Evolutionary conservation across 37 sponge, comb jelly and placozoan genomes (phyloP).

Genomic region (Diacarnus erythraeanus): DNA sequence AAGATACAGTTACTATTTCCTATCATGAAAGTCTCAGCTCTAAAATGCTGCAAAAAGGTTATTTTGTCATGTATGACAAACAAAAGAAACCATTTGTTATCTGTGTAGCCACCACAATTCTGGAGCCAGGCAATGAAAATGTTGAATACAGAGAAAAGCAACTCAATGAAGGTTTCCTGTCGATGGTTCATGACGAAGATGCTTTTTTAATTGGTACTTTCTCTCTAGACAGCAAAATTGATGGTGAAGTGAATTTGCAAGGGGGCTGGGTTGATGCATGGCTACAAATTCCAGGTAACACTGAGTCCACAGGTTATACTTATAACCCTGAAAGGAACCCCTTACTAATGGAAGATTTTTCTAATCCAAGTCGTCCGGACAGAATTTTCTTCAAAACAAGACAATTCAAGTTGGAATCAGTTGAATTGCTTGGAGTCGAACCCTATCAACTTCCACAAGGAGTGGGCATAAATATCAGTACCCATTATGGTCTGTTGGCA

Average conservation of each 20-base stretch:
- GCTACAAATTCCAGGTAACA: constrained; percentile 34
- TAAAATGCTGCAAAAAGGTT: constrained; percentile 27
- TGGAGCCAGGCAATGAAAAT: constrained; percentile 30
- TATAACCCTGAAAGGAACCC: constrained; percentile 56
- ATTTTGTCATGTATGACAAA: constrained; percentile 74
- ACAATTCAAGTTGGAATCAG: constrained; percentile 56
- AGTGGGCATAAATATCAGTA: constrained; percentile 29
- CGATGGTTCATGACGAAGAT: constrained; percentile 40
- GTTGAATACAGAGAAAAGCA: constrained; percentile 57
- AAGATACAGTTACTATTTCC: constrained; percentile 1
- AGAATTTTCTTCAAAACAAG: constrained; percentile 47
- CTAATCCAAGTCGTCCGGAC: constrained; percentile 55
- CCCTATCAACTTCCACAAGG: background rate
- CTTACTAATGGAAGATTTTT: constrained; percentile 41
- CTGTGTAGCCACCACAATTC: constrained; percentile 41
- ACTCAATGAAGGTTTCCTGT: constrained; percentile 54
- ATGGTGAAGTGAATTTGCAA: constrained; percentile 40
- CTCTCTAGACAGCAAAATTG: constrained; percentile 26
- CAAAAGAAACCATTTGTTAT: constrained; percentile 50
- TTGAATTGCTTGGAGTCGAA: constrained; percentile 57
- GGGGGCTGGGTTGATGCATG: constrained; percentile 79
- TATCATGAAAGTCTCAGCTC: constrained; percentile 43
- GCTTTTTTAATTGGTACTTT: constrained; percentile 58
- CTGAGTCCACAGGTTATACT: constrained; percentile 42
- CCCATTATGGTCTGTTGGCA: constrained; percentile 61